Percentiles rank a stretch among this genome's conserved stretches.
Conservation (phyloP, 2,797 vertebrate genomes). For the Bryconaethiops microstoma region DNA sequence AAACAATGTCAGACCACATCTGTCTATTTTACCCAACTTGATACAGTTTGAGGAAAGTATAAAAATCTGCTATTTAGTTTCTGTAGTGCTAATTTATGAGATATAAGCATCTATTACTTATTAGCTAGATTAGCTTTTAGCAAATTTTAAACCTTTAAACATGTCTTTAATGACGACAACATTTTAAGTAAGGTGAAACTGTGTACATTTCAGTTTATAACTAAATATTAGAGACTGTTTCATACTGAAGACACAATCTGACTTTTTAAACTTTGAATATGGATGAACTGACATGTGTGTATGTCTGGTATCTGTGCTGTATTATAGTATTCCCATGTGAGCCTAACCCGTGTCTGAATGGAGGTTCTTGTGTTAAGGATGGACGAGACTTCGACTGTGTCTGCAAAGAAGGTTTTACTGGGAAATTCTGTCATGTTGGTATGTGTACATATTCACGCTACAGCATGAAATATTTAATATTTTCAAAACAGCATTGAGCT, state of each 20-base stretch:
- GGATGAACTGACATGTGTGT: background rate
- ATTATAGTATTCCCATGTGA: constrained; percentile 64
- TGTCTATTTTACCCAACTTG: no score
- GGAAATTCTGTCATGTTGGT: constrained; percentile 77
- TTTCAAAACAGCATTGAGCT: background rate
- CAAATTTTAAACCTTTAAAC: no score
- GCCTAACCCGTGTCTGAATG: constrained; percentile 75
- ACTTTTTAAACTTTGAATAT: background rate
- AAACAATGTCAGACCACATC: no score
- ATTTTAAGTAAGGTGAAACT: no score
- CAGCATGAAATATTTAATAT: background rate
- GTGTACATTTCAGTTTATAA: no score
- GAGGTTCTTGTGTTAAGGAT: constrained; percentile 67
- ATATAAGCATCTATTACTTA: no score
- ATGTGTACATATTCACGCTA: constrained; percentile 51
- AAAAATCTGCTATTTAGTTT: no score
- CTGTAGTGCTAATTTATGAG: no score
- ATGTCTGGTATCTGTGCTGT: constrained; percentile 23
- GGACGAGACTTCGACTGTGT: constrained; percentile 72
- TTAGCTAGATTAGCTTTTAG: no score
- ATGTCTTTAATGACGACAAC: no score
- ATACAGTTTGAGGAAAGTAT: no score
- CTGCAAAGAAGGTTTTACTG: constrained; percentile 67
- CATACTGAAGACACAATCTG: background rate
- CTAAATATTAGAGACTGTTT: background rate